These are phyloP conservation scores for Paraescarpia echinospica DNA, from an alignment of 1,140 invertebrate species.

Conservation along the genomic window DNA sequence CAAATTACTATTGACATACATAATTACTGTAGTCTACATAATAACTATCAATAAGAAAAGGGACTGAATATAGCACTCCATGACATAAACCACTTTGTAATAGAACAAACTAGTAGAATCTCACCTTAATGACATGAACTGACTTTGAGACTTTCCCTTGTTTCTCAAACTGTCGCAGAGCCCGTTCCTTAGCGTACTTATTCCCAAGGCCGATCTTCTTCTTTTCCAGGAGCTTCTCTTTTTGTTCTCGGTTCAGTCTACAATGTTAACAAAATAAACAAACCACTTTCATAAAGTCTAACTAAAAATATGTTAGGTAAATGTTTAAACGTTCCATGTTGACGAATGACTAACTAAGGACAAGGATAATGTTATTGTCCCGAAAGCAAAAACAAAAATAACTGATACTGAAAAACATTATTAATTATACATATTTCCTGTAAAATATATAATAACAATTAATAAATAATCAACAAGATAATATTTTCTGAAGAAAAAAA, in stretches of 20 bases:
- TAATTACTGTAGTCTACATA: background rate
- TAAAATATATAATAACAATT: too few relatives aligned
- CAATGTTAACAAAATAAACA: background rate
- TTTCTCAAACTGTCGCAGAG: conserved; percentile 61
- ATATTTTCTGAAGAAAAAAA: background rate
- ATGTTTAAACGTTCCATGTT: background rate
- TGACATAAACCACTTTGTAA: background rate
- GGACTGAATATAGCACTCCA: background rate
- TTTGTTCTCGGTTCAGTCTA: conserved; percentile 33
- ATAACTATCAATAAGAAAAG: background rate
- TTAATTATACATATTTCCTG: too few relatives aligned
- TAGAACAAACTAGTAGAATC: background rate
- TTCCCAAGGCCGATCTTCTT: conserved; percentile 61
- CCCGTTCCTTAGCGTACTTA: conserved; percentile 65
- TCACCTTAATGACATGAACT: conserved; percentile 49
- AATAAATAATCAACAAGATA: background rate
- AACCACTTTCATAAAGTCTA: too few relatives aligned
- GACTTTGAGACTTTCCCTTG: conserved; percentile 37
- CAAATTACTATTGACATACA: too few relatives aligned
- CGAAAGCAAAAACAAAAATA: too few relatives aligned
- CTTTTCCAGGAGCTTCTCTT: conserved; percentile 30
- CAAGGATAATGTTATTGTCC: too few relatives aligned
- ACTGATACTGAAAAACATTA: too few relatives aligned
- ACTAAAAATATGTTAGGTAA: background rate
- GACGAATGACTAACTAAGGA: background rate